Base-by-base conservation (phyloP, 1,140 invertebrate species). In the Meteorus sp. region DNA sequence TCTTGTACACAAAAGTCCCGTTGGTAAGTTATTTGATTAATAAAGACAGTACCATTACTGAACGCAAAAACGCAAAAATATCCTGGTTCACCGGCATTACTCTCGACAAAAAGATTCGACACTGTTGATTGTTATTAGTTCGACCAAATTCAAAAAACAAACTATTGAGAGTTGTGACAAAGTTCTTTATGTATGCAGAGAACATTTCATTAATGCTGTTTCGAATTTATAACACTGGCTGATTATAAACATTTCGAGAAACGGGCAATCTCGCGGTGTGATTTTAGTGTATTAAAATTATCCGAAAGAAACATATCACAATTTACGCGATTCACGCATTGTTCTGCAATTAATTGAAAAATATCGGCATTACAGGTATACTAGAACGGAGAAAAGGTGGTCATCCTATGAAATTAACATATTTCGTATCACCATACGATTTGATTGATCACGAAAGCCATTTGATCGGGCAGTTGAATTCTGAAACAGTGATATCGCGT, bases 361-460 rank as follows among this genome's bases (percentile, higher is more conserved):
- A 19, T 20, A 35, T 43, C 23, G 25, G 31, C 13, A 41, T n/a
- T 27, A 37, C 37, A 78, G 78, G 79, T 7, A 85, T 91, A 51
- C 77, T 92, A 3, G 86, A 92, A 64, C 88, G 88, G 72, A 75
- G 90, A 45, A 84, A 85, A 77, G 90, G 90, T 68, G 90, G 93
- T 29, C 93, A 95, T 74, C 90, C 94, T 0, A 93, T 97, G 90
- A 92, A 92, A 67, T 76, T 98, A 9, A 95, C 92, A 0, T 98
- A 96, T 75, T 97, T 97, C 74, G 91, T 97, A 15, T 92, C 93
- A n/a, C 94, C 94, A 0, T 97, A 96, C 74, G 93, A 97, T 74
- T 81, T 97, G 13, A 81, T 96, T 61, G 89, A 95, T 78, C 82
- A 86, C 55, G 87, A 88, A 59, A 85, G 83, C 57, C 86, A 87